These are phyloP conservation scores for Catharus minimus DNA, from an alignment of 2,113 vertebrate genomes.

Conservation along the genomic window DNA sequence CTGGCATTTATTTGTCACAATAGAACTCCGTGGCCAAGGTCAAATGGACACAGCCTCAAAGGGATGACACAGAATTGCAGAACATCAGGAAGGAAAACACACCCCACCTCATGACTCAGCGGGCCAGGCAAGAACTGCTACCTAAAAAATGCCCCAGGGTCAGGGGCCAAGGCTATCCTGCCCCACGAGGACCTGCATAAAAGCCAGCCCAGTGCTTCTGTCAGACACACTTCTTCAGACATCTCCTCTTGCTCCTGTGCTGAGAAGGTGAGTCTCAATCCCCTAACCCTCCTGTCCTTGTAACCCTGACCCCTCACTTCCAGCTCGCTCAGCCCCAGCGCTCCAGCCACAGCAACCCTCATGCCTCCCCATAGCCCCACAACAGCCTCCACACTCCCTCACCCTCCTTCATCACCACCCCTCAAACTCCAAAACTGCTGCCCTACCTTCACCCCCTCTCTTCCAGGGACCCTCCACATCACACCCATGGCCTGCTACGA, in stretches of 20 bases:
- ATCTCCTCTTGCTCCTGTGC: accelerated
- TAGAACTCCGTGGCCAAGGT: accelerated
- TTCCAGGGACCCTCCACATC: too few species aligned
- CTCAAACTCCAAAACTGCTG: too few species aligned
- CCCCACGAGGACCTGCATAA: accelerated
- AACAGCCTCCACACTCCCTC: too few species aligned
- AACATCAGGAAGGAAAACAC: neutral
- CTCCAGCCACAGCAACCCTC: too few species aligned
- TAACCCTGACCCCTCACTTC: too few species aligned
- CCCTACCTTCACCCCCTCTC: too few species aligned
- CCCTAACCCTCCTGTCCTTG: too few species aligned
- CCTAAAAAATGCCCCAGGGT: accelerated
- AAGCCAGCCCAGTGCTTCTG: accelerated
- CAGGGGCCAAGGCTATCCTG: accelerated
- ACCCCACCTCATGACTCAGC: accelerated
- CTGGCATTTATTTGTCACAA: neutral
- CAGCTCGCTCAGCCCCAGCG: too few species aligned
- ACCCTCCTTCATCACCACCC: too few species aligned
- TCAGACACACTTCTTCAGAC: too few species aligned
- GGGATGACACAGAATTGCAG: neutral
- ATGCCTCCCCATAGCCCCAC: too few species aligned
- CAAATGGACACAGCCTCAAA: accelerated
- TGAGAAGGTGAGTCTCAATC: accelerated
- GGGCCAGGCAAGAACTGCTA: accelerated
- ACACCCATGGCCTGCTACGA: too few species aligned